Conservation (phyloP, 2,113 vertebrate species). For the Xyliphius kryptos region DNA sequence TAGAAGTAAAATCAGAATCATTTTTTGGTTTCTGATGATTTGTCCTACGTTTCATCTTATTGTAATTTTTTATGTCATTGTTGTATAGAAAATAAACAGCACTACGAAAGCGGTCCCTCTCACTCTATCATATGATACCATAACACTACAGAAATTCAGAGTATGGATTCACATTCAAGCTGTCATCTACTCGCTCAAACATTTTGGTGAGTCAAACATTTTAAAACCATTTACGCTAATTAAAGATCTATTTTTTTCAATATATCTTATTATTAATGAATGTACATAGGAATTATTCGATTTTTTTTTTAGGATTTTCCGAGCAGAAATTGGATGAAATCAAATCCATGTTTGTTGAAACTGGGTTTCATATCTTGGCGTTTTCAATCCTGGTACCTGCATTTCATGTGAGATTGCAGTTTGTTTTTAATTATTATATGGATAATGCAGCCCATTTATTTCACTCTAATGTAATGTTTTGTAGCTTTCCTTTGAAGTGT, state of each 20-base stretch:
- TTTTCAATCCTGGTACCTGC: slow-evolving; percentile 87
- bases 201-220: slow-evolving; percentile 78
- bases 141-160: slow-evolving; percentile 82
- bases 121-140: slow-evolving; percentile 84
- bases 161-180: slow-evolving; percentile 97
- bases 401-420: slow-evolving; percentile 66
- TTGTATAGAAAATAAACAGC: slow-evolving; percentile 78
- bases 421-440: background rate
- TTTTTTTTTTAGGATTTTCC: slow-evolving; percentile 75
- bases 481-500: slow-evolving; percentile 91
- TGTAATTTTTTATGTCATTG: background rate
- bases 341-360: slow-evolving; percentile 88
- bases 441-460: too few species aligned
- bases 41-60: background rate
- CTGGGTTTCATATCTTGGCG: slow-evolving; percentile 85
- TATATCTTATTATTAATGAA: background rate
- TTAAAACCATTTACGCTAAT: too few species aligned
- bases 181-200: slow-evolving; percentile 85
- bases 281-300: background rate
- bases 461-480: slow-evolving; percentile 9
- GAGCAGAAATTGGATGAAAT: slow-evolving; percentile 94
- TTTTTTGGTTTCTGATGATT: background rate
- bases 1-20: background rate
- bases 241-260: too few species aligned
- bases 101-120: slow-evolving; percentile 79